These are phyloP conservation scores for Aurelia sp. DNA, from an alignment of 30 jellyfish, hydroid and myxozoan species.

Conservation along the genomic window DNA sequence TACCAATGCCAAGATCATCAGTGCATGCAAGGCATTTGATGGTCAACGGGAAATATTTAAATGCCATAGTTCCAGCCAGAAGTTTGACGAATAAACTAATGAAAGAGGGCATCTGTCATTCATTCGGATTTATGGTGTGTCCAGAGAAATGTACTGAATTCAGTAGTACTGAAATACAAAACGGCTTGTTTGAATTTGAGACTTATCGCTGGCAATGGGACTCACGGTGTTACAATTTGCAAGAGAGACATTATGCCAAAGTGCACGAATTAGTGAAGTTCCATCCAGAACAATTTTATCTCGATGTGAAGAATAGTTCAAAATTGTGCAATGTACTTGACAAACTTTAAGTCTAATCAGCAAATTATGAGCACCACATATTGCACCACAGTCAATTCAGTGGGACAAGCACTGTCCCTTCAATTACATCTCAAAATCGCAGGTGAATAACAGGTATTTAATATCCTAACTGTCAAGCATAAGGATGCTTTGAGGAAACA, in stretches of 20 bases:
- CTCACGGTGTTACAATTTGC: constrained; percentile 5
- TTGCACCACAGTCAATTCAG: too few species aligned
- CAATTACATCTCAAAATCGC: too few species aligned
- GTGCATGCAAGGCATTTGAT: constrained; percentile 50
- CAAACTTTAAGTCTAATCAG: too few species aligned
- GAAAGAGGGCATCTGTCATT: constrained; percentile 23
- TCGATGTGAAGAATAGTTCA: not conserved
- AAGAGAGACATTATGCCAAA: not conserved
- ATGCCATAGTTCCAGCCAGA: not conserved
- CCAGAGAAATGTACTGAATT: constrained; percentile 57
- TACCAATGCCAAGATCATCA: constrained; percentile 49
- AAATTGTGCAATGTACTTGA: not conserved
- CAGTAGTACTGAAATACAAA: not conserved
- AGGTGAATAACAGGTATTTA: too few species aligned
- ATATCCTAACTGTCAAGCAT: too few species aligned
- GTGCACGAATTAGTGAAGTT: not conserved
- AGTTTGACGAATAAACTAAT: not conserved
- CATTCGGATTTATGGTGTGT: constrained; percentile 7
- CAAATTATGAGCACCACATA: too few species aligned
- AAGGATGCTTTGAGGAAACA: too few species aligned
- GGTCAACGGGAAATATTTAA: constrained; percentile 6
- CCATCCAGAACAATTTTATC: constrained; percentile 2
- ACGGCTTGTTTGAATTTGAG: constrained; percentile 40
- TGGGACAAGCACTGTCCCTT: too few species aligned
- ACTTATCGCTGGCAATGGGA: constrained; percentile 59